Base-by-base conservation (phyloP, 2,888 invertebrate species). In the Polyommatus iphigenia region DNA sequence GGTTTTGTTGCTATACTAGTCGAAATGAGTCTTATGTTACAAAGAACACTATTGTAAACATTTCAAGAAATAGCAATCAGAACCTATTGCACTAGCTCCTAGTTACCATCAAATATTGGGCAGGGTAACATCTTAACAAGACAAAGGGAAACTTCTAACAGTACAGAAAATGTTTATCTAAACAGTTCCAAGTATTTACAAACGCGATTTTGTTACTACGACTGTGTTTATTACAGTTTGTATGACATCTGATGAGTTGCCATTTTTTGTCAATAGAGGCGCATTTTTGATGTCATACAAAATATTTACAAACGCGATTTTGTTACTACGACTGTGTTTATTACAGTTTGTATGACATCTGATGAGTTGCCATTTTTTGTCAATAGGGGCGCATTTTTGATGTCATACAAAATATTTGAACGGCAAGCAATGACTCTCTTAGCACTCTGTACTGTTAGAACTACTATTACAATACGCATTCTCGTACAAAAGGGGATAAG, bases 1-100 rank as follows among this genome's bases (percentile, higher is more conserved):
- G 89, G 84, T 83, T 62, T n/a, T 29, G 2, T 73, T 24, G 54
- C 71, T 71, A 54, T n/a, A 71, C 36, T 73, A 77, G 8, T 72
- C 8, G 41, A 20, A 73, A 20, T 36, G 24, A 59, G 18, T 72
- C 24, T 57, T 20, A 29, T 46, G 1, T 24, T 59, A 29, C 36
- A 76, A 59, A 76, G 20, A 62, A 76, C 15, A 76, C 20, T 13
- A 24, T 62, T 41, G 41, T 15, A 29, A 76, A 62, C 57, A 36
- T 20, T 41, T 41, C 36, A 59, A 46, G 32, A 67, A 67, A 15
- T 67, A 67, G 67, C 29, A 54, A 54, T 50, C 46, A 29, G 15
- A 73, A 75, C 75, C 24, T 75, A 75, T 29, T 75, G 10, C 29
- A 75, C 75, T 75, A 54, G 29, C 75, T 29, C 50, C 29, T 13